phyloP scores from a whole-genome alignment of 2,113 vertebrate species.

The Trinectes maculatus region DNA sequence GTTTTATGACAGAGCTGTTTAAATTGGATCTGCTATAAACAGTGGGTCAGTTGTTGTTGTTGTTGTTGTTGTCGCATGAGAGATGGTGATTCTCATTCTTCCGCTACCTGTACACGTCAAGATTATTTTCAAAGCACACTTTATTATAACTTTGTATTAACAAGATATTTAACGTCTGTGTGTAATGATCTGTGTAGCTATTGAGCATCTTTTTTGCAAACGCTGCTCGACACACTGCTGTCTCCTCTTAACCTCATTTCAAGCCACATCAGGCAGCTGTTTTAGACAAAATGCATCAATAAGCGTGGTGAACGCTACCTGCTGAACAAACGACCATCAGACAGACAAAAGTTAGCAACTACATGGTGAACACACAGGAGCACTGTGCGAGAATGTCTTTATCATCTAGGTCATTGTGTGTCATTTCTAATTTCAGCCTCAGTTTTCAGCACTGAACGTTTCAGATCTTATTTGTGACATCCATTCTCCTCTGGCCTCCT shows the following conservation, averaged over 20 bases:
- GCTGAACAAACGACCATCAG: not conserved
- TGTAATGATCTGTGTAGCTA: not conserved
- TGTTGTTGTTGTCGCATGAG: too few species aligned
- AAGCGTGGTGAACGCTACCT: not conserved
- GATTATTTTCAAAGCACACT: not conserved
- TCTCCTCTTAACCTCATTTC: not conserved
- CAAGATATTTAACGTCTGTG: not conserved
- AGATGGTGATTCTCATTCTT: not conserved
- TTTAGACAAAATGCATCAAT: not conserved
- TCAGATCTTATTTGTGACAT: too few species aligned
- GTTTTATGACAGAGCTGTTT: not conserved
- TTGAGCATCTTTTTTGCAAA: not conserved
- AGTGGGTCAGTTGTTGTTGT: not conserved
- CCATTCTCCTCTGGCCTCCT: too few species aligned
- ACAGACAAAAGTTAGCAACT: not conserved
- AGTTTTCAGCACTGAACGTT: too few species aligned
- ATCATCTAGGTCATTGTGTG: too few species aligned
- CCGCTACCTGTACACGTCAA: not conserved
- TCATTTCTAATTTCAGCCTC: too few species aligned
- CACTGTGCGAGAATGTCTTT: too few species aligned
- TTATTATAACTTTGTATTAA: too few species aligned
- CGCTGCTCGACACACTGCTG: not conserved
- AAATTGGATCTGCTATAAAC: not conserved
- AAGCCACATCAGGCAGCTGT: not conserved
- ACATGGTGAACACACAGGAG: not conserved